Evolutionary conservation across 2,113 vertebrate genomes (phyloP).

Genomic region (Callopanchax toddi): DNA sequence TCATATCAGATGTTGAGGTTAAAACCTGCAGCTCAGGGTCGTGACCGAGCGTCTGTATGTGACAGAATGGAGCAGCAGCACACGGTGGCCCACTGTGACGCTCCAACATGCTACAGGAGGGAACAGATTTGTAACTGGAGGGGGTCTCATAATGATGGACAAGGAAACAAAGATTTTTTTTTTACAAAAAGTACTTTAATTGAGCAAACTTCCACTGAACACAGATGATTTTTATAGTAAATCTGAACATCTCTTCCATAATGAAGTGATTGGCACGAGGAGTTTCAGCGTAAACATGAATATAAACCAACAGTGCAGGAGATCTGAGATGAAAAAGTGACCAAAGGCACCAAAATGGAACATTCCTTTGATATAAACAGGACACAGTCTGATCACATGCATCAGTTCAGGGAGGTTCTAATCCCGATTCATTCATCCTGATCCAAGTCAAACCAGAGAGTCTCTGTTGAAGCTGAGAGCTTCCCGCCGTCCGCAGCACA

Average conservation of each 20-base stretch:
- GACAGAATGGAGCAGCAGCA: neutral
- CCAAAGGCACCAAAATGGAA: constrained; percentile 22
- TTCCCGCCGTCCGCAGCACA: too few species aligned
- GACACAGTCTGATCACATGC: neutral
- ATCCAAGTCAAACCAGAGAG: neutral
- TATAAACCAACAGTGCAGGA: neutral
- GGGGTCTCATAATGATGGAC: neutral
- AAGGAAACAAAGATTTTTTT: neutral
- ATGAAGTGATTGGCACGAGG: neutral
- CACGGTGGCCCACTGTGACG: neutral
- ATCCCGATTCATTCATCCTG: too few species aligned
- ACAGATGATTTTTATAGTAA: constrained; percentile 4
- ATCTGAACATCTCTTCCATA: neutral
- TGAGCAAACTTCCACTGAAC: constrained; percentile 23
- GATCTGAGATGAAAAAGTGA: neutral
- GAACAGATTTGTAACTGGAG: neutral
- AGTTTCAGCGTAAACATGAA: constrained; percentile 15
- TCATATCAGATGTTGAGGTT: constrained; percentile 2
- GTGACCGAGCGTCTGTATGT: neutral
- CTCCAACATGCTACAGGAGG: neutral
- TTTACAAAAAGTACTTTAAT: constrained; percentile 29
- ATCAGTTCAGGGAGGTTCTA: too few species aligned
- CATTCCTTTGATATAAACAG: neutral
- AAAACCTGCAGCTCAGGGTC: neutral
- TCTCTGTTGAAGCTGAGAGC: too few species aligned